phyloP scores from a whole-genome alignment of 2,888 invertebrate genomes.

The Ennomos quercinarius region DNA sequence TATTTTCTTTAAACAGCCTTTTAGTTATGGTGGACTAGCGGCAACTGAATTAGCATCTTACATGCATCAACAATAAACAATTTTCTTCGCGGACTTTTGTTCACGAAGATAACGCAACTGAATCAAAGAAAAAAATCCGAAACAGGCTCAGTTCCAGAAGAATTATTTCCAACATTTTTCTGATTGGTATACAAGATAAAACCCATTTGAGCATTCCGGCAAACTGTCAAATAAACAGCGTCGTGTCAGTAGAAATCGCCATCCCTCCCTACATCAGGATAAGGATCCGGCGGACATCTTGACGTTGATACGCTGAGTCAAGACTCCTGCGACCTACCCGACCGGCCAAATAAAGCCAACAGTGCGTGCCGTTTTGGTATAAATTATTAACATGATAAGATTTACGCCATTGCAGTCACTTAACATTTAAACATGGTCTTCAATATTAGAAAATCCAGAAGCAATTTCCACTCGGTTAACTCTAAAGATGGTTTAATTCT shows the following conservation, averaged over 20 bases:
- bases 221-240: conserved; percentile 32
- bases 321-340: conserved; percentile 45
- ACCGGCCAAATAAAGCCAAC: conserved; percentile 54
- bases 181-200: conserved; percentile 31
- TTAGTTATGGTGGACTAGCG: too few relatives aligned
- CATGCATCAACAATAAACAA: too few relatives aligned
- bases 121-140: too few relatives aligned
- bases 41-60: too few relatives aligned
- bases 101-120: too few relatives aligned
- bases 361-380: conserved; percentile 57
- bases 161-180: conserved; percentile 16
- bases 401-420: conserved; percentile 48
- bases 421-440: conserved; percentile 54
- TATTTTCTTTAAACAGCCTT: too few relatives aligned
- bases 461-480: conserved; percentile 41
- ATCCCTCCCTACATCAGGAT: conserved; percentile 38
- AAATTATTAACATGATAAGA: conserved; percentile 56
- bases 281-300: conserved; percentile 44
- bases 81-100: too few relatives aligned
- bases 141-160: too few relatives aligned
- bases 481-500: conserved; percentile 16
- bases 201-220: conserved; percentile 24
- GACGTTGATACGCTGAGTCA: conserved; percentile 52
- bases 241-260: conserved; percentile 32
- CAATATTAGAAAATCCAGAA: conserved; percentile 37